Evolutionary conservation across 2,888 invertebrate genomes (phyloP), one percentile per base, ranked within the genome.

Genomic region (Melanotus villosus): DNA sequence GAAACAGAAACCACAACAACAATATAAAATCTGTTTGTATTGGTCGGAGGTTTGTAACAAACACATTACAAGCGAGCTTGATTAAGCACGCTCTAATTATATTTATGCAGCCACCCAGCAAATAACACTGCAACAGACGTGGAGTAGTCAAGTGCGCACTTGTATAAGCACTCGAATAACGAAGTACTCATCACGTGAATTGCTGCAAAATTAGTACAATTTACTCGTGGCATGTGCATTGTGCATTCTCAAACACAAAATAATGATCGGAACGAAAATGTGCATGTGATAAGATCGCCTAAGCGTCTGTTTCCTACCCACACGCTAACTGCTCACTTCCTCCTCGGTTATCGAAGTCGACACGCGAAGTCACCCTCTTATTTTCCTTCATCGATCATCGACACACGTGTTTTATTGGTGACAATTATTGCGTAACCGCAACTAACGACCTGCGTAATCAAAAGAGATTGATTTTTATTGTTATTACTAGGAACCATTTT

Each of bases 241-340:
- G 52, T 50, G 56, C 64, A 64, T 38, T 21, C 21, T 12, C 41
- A 23, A 65, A 23, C 43, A 47, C n/a, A 34, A 19, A 10, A 63
- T 58, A 65, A 59, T 65, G 59, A 69, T 62, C 16, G 59, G 32
- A 64, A 71, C 68, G 60, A 65, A 62, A 70, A 58, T 60, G 67
- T 58, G 41, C 65, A 59, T 57, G 34, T 62, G 70, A 70, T 70
- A 68, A 54, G 60, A 73, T 73, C 72, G 30, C 56, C 43, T 69
- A 74, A 75, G 71, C 71, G 72, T 64, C 71, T 68, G 73, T 70
- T 76, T 75, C 70, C 75, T 70, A 68, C 70, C 70, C 74, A 70
- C 77, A 74, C 70, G 77, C 75, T 76, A 79, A 79, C 78, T 76
- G 74, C 70, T 75, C 74, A 76, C 78, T 78, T 78, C 77, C 75